Evolutionary conservation across 1,140 invertebrate genomes (phyloP), one percentile per base, ranked within the genome.

Genomic region (Drosophila oshimai): DNA sequence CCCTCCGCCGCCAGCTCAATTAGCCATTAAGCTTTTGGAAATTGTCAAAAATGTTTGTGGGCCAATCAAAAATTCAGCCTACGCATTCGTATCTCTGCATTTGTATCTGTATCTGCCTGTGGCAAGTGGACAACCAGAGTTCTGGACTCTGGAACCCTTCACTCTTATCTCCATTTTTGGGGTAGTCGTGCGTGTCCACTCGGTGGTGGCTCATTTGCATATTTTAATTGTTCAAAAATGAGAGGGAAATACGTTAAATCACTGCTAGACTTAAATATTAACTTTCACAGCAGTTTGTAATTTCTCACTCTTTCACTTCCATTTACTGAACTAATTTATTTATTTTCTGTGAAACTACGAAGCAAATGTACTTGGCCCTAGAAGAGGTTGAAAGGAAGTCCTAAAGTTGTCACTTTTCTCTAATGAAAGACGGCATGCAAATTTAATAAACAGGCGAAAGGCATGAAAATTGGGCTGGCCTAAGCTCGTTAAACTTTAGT

Each of bases 1-100:
- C 36, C 31, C 22, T 18, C n/a, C 15, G 28, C 29, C 24, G 18
- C 17, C 55, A 42, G 31, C 36, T 28, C 36, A 39, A 57, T 67
- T 70, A 58, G 74, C 69, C 60, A 81, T 71, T 65, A 83, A 62
- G 53, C 50, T 55, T 62, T 72, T 57, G 22, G 44, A 49, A 84
- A 80, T 80, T 80, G 75, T 80, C 75, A 75, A 86, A 75, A 84
- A 65, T 50, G 42, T 67, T 61, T 61, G 53, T 77, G 57, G 54
- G 51, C 37, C 74, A 75, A 87, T 84, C 80, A 72, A 80, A 84
- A 80, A 80, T 80, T 54, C 83, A 73, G 75, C 53, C 73, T 62
- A 50, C 76, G 44, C 67, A 68, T 58, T 75, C 47, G 64, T 74
- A 67, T 64, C 51, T 67, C 31, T 22, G 10, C 34, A 33, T 47